These are phyloP conservation scores for Calliopum simillimum DNA, from an alignment of 2,888 invertebrate species.

Conservation along the genomic window DNA sequence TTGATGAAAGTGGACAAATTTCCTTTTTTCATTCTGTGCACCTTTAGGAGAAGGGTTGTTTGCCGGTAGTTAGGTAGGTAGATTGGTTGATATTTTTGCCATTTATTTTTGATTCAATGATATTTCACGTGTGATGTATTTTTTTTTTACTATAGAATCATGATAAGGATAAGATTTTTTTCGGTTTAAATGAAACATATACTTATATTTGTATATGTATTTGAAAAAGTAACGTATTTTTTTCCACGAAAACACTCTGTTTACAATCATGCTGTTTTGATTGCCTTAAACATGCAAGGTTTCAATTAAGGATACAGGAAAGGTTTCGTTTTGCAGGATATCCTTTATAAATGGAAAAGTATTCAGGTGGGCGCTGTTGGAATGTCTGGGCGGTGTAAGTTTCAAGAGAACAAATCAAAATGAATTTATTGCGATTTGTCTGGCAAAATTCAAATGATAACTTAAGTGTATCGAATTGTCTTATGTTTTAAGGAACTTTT, in stretches of 20 bases:
- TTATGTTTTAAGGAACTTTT: no score
- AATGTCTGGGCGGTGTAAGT: no score
- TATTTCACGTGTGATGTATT: not conserved
- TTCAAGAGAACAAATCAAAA: no score
- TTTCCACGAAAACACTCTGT: not conserved
- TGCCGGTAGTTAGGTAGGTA: not conserved
- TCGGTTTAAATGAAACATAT: not conserved
- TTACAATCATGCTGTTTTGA: not conserved
- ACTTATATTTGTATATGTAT: not conserved
- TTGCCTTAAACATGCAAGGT: constrained; percentile 6
- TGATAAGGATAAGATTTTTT: not conserved
- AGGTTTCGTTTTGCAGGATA: no score
- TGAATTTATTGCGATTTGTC: no score
- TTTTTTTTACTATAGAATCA: not conserved
- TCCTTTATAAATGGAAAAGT: no score
- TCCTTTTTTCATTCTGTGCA: constrained; percentile 2
- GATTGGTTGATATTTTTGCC: not conserved
- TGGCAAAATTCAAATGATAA: no score
- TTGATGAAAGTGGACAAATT: constrained; percentile 28
- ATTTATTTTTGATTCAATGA: not conserved
- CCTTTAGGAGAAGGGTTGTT: not conserved
- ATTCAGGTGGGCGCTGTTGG: no score
- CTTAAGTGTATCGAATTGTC: no score
- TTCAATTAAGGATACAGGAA: not conserved
- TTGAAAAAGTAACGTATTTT: constrained; percentile 26